Evolutionary conservation across 2,888 invertebrate genomes (phyloP), one percentile per base, ranked within the genome.

Genomic region (Trichogramma evanescens): DNA sequence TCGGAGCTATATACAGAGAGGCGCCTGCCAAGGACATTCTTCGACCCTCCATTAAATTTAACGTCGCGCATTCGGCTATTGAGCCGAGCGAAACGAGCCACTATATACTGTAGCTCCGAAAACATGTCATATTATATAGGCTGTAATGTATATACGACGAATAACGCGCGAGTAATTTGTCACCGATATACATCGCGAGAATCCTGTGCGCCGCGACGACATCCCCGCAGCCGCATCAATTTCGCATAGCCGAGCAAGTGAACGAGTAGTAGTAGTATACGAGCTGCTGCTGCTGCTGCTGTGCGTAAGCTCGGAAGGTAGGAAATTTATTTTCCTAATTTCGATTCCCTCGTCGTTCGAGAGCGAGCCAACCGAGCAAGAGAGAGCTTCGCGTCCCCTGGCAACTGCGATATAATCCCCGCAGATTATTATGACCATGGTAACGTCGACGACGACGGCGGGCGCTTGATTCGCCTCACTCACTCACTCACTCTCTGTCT

Each of bases 271-370:
- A 13, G n/a, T n/a, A n/a, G n/a, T n/a, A n/a, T n/a, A n/a, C n/a
- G n/a, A n/a, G n/a, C n/a, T n/a, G n/a, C n/a, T 13, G 13, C 13
- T 13, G 13, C 13, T 13, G 13, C 13, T 13, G 2, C 13, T 13
- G 26, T 26, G 26, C 26, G 26, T 26, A 26, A 26, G 26, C 26
- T 26, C 26, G 26, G 26, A 2, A 26, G 26, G 26, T 26, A 26
- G 26, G 42, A 58, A 63, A 60, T 63, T 63, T 60, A 60, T 59
- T 63, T 63, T 55, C 58, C 59, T 63, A 63, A 62, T 62, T 62
- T 57, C 54, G 56, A 26, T 26, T 8, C 59, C 56, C 59, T 40
- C 41, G 40, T 5, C 58, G 13, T 43, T 43, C 39, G 50, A 50
- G 44, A 50, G 13, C 53, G 49, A 4, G n/a, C 56, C 42, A 4